phyloP scores from a whole-genome alignment of 2,888 invertebrate species.

The Leucoma salicis region DNA sequence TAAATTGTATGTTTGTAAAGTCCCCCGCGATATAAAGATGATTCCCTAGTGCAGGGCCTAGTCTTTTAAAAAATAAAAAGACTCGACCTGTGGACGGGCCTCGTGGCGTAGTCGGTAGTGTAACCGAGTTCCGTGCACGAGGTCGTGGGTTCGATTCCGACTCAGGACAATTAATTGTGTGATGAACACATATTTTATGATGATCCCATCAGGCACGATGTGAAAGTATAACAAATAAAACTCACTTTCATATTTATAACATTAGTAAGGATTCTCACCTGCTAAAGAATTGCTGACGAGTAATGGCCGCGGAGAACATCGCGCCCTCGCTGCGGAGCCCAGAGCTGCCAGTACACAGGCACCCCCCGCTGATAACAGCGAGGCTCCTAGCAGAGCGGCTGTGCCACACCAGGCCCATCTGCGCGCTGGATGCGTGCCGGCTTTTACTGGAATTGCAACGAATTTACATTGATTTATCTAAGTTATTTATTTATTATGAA shows the following conservation, averaged over 20 bases:
- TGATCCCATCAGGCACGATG: too few species aligned
- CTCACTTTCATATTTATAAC: background rate
- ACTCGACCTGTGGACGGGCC: too few species aligned
- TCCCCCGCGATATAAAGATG: too few species aligned
- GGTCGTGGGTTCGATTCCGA: too few species aligned
- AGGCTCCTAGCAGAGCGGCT: slow-evolving; percentile 85
- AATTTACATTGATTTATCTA: background rate
- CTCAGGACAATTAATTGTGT: too few species aligned
- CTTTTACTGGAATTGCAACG: slow-evolving; percentile 53
- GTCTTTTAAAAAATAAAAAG: too few species aligned
- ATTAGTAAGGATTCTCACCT: slow-evolving; percentile 75
- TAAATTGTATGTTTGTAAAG: too few species aligned
- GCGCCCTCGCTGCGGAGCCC: slow-evolving; percentile 89
- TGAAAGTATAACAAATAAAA: background rate
- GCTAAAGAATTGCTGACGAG: slow-evolving; percentile 89
- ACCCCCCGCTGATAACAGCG: slow-evolving; percentile 86
- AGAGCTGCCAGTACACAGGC: slow-evolving; percentile 89
- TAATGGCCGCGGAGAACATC: slow-evolving; percentile 83
- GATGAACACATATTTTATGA: too few species aligned
- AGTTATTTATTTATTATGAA: too few species aligned
- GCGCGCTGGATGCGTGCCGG: slow-evolving; percentile 80
- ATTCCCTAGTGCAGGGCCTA: too few species aligned
- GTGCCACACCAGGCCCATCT: slow-evolving; percentile 90
- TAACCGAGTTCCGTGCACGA: too few species aligned
- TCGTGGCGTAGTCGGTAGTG: too few species aligned